Conservation (phyloP, 2,113 vertebrate genomes). For the Sapayoa aenigma region DNA sequence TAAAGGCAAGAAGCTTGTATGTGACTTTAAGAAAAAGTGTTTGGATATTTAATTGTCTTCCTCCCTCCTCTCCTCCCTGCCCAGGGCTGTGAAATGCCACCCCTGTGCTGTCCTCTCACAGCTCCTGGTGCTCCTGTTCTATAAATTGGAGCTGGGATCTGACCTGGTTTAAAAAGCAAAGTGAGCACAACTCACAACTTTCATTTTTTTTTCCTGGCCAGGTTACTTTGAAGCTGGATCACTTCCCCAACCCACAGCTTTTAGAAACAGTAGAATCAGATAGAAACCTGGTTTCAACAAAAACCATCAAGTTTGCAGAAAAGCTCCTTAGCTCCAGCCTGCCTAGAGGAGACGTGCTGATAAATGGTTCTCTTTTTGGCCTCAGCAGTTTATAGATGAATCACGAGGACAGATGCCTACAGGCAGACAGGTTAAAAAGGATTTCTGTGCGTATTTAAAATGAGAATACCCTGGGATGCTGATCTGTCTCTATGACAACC, state of each 20-base stretch:
- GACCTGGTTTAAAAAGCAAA: constrained; percentile 55
- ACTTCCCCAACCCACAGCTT: constrained; percentile 47
- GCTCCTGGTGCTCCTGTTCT: neutral
- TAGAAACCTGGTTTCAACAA: constrained; percentile 51
- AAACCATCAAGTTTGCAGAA: constrained; percentile 47
- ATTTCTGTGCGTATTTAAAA: constrained; percentile 37
- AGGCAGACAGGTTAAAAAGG: constrained; percentile 45
- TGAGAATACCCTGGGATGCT: neutral
- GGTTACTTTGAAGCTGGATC: constrained; percentile 58
- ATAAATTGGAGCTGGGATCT: constrained; percentile 14
- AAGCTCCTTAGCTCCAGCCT: constrained; percentile 51
- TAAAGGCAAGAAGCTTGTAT: neutral
- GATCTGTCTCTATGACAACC: constrained; percentile 60
- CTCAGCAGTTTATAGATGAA: constrained; percentile 43
- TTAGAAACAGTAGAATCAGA: constrained; percentile 48
- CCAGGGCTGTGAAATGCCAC: neutral
- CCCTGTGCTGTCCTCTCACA: neutral
- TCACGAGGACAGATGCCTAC: constrained; percentile 30
- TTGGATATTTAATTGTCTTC: neutral
- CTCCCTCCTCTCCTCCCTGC: neutral
- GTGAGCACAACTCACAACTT: constrained; percentile 23
- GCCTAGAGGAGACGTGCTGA: constrained; percentile 25
- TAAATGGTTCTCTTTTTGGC: constrained; percentile 49
- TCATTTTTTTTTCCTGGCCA: constrained; percentile 57
- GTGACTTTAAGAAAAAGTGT: neutral